phyloP scores from a whole-genome alignment of 2,888 invertebrate genomes.

The Agrotis ipsilon region DNA sequence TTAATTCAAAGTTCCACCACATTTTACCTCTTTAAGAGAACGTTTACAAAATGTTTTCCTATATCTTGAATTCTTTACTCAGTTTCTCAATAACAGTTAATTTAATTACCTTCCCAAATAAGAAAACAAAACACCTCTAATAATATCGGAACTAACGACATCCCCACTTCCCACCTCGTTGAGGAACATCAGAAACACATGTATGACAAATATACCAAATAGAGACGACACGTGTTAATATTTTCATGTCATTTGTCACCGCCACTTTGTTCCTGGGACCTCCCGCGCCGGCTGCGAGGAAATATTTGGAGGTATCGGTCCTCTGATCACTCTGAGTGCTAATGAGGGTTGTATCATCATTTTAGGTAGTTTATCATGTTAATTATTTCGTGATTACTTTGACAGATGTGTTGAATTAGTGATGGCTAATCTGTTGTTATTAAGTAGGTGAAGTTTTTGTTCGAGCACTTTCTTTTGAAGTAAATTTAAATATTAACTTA shows the following conservation, averaged over 20 bases:
- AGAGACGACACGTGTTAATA: conserved; percentile 66
- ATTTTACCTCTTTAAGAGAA: no score
- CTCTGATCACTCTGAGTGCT: conserved; percentile 50
- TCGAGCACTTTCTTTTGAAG: conserved; percentile 28
- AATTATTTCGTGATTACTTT: conserved; percentile 51
- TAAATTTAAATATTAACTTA: background rate
- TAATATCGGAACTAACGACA: conserved; percentile 28
- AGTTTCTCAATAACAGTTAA: background rate
- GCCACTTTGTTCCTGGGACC: conserved; percentile 62
- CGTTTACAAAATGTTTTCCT: no score
- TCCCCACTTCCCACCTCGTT: conserved; percentile 10
- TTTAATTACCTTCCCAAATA: background rate
- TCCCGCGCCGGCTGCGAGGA: conserved; percentile 53
- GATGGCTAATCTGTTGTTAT: conserved; percentile 38
- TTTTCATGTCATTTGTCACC: conserved; percentile 69
- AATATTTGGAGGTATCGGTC: conserved; percentile 56
- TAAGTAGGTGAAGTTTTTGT: conserved; percentile 7
- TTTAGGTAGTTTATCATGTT: conserved; percentile 48
- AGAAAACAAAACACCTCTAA: conserved; percentile 22
- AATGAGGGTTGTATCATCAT: conserved; percentile 50
- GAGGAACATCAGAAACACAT: conserved; percentile 51
- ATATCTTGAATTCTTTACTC: background rate
- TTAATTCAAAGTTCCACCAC: no score
- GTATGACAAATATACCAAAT: conserved; percentile 53
- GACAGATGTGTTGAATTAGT: conserved; percentile 49